Evolutionary conservation across 2,113 vertebrate species (phyloP).

Genomic region (Terrapene triunguis): DNA sequence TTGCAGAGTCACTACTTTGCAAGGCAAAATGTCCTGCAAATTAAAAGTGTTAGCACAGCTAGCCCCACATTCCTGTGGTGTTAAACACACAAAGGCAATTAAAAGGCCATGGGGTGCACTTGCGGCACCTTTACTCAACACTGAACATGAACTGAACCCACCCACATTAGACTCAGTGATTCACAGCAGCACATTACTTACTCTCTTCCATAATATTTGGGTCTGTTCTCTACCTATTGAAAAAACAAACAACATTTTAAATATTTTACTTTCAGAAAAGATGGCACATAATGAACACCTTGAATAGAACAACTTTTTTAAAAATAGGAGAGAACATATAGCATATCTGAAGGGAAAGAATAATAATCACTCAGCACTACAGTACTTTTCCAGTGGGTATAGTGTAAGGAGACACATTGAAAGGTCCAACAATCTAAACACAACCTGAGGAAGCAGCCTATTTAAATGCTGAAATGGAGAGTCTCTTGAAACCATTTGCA

Average conservation of each 20-base stretch:
- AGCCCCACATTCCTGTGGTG: neutral
- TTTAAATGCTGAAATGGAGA: neutral
- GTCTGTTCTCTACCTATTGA: conserved; percentile 93
- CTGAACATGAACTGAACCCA: neutral
- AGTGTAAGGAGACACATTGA: neutral
- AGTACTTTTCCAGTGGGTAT: neutral
- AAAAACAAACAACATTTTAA: conserved; percentile 55
- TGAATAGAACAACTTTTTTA: neutral
- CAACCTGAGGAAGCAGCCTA: neutral
- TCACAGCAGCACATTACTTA: conserved; percentile 81
- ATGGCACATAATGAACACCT: neutral
- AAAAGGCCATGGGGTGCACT: neutral
- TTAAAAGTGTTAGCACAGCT: neutral
- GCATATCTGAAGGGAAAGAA: neutral
- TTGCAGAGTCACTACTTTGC: neutral
- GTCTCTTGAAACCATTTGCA: neutral
- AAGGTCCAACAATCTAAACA: neutral
- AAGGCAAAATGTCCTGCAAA: neutral
- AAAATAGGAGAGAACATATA: neutral
- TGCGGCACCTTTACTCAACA: neutral
- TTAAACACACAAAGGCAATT: neutral
- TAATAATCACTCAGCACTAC: neutral
- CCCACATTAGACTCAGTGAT: neutral
- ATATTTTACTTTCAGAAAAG: neutral
- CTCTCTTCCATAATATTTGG: conserved; percentile 99